These are phyloP conservation scores for Spea hammondii DNA, from an alignment of 2,797 vertebrate species.

Conservation along the genomic window DNA sequence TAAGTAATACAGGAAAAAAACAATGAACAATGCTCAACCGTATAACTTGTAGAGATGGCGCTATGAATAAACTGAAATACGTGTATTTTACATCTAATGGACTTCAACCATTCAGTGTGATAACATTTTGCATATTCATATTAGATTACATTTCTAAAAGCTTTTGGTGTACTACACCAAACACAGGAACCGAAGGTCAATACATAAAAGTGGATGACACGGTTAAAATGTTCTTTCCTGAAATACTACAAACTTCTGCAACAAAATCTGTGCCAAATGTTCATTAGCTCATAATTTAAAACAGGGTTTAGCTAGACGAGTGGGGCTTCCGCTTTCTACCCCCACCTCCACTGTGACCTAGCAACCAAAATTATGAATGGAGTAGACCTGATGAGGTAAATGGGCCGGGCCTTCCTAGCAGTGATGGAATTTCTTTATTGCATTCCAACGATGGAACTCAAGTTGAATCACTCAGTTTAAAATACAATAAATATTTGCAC, in stretches of 20 bases:
- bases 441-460: constrained; percentile 10
- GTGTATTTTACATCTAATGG: no score
- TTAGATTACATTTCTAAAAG: no score
- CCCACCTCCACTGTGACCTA: not conserved
- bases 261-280: constrained; percentile 2
- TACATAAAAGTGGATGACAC: not conserved
- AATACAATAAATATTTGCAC: constrained; percentile 7
- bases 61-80: no score
- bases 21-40: no score
- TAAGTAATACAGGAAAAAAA: no score
- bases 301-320: not conserved
- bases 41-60: no score
- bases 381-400: constrained; percentile 1
- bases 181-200: no score
- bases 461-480: constrained; percentile 3
- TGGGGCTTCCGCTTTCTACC: not conserved
- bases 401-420: not conserved
- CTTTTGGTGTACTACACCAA: no score
- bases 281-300: constrained; percentile 21
- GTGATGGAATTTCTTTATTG: constrained; percentile 14
- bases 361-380: constrained; percentile 8
- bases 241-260: not conserved
- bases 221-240: not conserved
- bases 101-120: no score
- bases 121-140: no score